These are phyloP conservation scores for Sebastes minor DNA, from an alignment of 2,797 vertebrate genomes.

Conservation along the genomic window DNA sequence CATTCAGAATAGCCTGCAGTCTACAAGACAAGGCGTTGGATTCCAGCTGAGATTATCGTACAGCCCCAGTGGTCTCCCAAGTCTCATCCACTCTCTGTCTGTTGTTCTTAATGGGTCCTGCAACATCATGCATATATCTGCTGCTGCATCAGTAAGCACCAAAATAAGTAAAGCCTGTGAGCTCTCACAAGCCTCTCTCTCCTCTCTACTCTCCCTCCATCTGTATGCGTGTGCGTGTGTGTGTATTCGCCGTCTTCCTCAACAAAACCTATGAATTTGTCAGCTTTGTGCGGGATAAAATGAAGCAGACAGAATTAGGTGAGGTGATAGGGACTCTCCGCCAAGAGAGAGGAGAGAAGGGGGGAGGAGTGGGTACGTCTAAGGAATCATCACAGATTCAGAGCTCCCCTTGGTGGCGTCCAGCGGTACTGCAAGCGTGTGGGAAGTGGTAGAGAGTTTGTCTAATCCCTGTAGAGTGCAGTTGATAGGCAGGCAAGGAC, in stretches of 20 bases:
- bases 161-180: conserved; percentile 44
- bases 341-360: conserved; percentile 30
- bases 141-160: conserved; percentile 47
- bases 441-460: not conserved
- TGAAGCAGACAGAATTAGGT: conserved; percentile 76
- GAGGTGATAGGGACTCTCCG: conserved; percentile 61
- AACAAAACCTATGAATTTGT: conserved; percentile 66
- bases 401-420: conserved; percentile 76
- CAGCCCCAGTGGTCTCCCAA: conserved; percentile 19
- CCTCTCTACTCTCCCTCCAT: not conserved
- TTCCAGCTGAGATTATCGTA: conserved; percentile 20
- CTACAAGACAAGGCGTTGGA: not conserved
- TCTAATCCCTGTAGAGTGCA: conserved; percentile 46
- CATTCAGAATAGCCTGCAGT: not conserved
- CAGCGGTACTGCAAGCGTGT: conserved; percentile 10
- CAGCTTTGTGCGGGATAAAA: conserved; percentile 72
- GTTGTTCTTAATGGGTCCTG: conserved; percentile 34
- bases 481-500: conserved; percentile 62
- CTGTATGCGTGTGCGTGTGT: not conserved
- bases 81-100: conserved; percentile 36
- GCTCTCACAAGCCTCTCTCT: conserved; percentile 14
- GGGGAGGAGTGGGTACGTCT: not conserved
- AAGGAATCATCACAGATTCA: conserved; percentile 47
- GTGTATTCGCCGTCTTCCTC: conserved; percentile 43
- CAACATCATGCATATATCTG: conserved; percentile 43